Evolutionary conservation across 2,113 vertebrate species (phyloP).

Genomic region (Coregonus clupeaformis): DNA sequence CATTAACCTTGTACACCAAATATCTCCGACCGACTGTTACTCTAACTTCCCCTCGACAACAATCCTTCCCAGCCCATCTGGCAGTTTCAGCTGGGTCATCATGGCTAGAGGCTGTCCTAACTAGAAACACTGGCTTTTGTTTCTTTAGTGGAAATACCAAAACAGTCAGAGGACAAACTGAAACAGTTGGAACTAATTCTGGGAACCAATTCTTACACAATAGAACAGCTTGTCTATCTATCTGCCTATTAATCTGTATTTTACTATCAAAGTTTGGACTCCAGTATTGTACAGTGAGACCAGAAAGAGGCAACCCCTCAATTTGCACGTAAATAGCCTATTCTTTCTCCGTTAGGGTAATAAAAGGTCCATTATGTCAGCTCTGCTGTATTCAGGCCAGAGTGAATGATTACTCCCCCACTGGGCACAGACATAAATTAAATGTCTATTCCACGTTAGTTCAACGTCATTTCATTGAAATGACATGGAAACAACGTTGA

Average conservation of each 20-base stretch:
- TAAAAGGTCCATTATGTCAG: no score
- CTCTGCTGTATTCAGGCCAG: no score
- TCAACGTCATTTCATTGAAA: no score
- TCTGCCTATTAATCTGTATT: not conserved
- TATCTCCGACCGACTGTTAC: not conserved
- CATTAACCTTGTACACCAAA: not conserved
- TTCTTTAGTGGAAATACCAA: not conserved
- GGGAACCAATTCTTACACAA: not conserved
- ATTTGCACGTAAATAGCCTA: not conserved
- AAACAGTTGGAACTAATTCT: constrained; percentile 4
- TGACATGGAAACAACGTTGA: no score
- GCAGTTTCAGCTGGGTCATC: not conserved
- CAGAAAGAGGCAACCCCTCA: no score
- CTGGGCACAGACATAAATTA: no score
- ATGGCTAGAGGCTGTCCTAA: not conserved
- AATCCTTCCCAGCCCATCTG: not conserved
- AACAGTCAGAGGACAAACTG: not conserved
- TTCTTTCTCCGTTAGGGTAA: no score
- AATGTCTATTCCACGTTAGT: no score
- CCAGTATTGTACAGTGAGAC: no score
- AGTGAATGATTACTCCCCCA: no score
- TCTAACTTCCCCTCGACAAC: no score
- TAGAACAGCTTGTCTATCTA: not conserved
- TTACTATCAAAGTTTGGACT: not conserved
- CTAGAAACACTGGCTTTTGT: not conserved